Conservation (phyloP, 1,140 invertebrate species). For the Lordiphosa collinella region DNA sequence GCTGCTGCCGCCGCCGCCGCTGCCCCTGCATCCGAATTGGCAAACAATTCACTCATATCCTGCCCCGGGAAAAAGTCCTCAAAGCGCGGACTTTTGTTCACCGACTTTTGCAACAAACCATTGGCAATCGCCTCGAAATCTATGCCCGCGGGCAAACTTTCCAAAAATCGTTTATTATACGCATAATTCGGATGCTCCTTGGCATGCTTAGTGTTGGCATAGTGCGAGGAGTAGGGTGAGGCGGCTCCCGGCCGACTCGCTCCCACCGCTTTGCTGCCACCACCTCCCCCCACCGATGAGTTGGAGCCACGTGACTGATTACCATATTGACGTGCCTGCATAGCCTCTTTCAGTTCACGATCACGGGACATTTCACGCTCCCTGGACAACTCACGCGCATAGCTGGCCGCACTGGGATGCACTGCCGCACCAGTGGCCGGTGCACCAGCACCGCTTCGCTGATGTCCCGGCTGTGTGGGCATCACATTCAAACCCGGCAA, state of each 20-base stretch:
- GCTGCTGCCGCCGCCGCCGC: slow-evolving; percentile 51
- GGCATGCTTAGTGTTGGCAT: slow-evolving; percentile 51
- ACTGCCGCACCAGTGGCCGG: slow-evolving; percentile 36
- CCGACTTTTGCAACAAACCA: slow-evolving; percentile 71
- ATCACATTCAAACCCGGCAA: slow-evolving; percentile 72
- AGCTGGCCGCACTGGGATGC: slow-evolving; percentile 59
- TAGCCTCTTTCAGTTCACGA: slow-evolving; percentile 59
- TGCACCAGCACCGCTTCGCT: slow-evolving; percentile 11
- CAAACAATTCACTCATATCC: slow-evolving; percentile 83
- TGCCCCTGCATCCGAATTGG: slow-evolving; percentile 82
- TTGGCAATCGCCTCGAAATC: slow-evolving; percentile 76
- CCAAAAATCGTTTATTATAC: slow-evolving; percentile 72
- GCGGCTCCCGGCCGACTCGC: slow-evolving; percentile 47
- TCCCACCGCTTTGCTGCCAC: slow-evolving; percentile 36
- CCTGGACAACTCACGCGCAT: slow-evolving; percentile 57
- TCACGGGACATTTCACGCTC: slow-evolving; percentile 60
- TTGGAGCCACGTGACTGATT: slow-evolving; percentile 68
- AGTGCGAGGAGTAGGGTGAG: slow-evolving; percentile 61
- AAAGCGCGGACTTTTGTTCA: slow-evolving; percentile 75
- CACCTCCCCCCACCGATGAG: slow-evolving; percentile 38
- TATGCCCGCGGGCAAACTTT: slow-evolving; percentile 70
- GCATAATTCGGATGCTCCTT: slow-evolving; percentile 62
- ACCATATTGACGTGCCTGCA: slow-evolving; percentile 68
- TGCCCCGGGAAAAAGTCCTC: slow-evolving; percentile 81
- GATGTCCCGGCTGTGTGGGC: slow-evolving; percentile 44